Evolutionary conservation across 64 coral and sea anemone species (phyloP).

Genomic region (Astreopora myriophthalma): DNA sequence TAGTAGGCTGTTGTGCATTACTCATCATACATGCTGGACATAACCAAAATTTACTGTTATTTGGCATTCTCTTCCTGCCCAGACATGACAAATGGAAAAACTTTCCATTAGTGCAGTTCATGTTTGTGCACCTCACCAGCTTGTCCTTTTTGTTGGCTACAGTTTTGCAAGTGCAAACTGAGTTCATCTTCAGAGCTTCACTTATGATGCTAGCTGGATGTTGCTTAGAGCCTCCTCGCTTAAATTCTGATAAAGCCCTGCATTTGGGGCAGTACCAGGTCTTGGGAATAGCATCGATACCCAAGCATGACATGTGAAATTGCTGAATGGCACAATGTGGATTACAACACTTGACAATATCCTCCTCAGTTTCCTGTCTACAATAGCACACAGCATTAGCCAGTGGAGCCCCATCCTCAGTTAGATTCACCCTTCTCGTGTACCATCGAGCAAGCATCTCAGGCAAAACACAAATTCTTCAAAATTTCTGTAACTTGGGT

Average conservation of each 20-base stretch:
- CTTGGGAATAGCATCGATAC: too few relatives aligned
- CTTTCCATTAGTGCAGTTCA: slow-evolving; percentile 36
- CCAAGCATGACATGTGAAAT: too few relatives aligned
- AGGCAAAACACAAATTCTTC: slow-evolving; percentile 52
- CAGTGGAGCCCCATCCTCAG: background rate
- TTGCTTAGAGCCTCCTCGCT: too few relatives aligned
- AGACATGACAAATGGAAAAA: slow-evolving; percentile 54
- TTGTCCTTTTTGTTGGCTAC: slow-evolving; percentile 33
- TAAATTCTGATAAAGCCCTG: slow-evolving; percentile 50
- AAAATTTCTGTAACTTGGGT: slow-evolving; percentile 65
- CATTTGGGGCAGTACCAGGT: slow-evolving; percentile 47
- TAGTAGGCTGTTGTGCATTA: background rate
- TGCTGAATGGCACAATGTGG: too few relatives aligned
- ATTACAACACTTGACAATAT: slow-evolving; percentile 65
- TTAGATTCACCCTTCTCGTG: slow-evolving; percentile 28
- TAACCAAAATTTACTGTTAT: slow-evolving; percentile 52
- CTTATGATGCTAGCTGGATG: background rate
- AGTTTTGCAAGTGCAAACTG: slow-evolving; percentile 5
- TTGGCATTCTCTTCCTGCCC: slow-evolving; percentile 41
- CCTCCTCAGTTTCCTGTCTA: slow-evolving; percentile 42
- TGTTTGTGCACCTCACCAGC: slow-evolving; percentile 48
- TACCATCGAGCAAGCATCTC: slow-evolving; percentile 61
- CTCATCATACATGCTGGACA: slow-evolving; percentile 27
- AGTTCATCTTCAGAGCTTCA: slow-evolving; percentile 50
- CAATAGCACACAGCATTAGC: slow-evolving; percentile 61